phyloP scores from a whole-genome alignment of 2,797 vertebrate genomes.

The Manis crassicaudata region DNA sequence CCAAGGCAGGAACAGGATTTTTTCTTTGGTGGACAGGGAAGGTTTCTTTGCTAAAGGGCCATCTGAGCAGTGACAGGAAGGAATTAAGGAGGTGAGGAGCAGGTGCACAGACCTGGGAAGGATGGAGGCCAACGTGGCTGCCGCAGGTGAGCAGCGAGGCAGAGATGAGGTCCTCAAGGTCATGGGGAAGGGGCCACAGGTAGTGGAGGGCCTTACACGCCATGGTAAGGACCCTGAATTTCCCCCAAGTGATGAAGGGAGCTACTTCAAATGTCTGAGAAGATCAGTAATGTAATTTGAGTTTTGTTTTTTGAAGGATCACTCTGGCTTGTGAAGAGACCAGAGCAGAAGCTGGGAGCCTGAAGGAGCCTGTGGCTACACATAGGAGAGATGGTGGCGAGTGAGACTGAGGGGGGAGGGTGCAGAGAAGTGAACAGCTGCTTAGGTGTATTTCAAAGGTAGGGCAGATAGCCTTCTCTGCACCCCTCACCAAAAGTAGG shows the following conservation, averaged over 20 bases:
- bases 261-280: background rate
- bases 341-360: background rate
- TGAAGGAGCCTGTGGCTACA: too few species aligned
- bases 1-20: background rate
- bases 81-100: background rate
- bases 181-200: background rate
- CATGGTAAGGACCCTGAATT: background rate
- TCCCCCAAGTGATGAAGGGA: accelerated
- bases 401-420: background rate
- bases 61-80: background rate
- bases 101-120: background rate
- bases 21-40: background rate
- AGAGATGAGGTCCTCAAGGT: background rate
- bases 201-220: background rate
- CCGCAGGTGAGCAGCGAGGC: too few species aligned
- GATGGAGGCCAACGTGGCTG: too few species aligned
- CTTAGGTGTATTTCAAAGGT: background rate
- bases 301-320: background rate
- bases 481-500: too few species aligned
- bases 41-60: background rate
- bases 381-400: background rate
- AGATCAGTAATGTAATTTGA: background rate
- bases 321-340: background rate
- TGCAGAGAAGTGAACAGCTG: background rate
- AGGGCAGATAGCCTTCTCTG: background rate